A percentile compares a stretch with the other conserved stretches of the same genome.
phyloP scores from a whole-genome alignment of 2,797 vertebrate genomes.

The Onychomys leucogaster region DNA sequence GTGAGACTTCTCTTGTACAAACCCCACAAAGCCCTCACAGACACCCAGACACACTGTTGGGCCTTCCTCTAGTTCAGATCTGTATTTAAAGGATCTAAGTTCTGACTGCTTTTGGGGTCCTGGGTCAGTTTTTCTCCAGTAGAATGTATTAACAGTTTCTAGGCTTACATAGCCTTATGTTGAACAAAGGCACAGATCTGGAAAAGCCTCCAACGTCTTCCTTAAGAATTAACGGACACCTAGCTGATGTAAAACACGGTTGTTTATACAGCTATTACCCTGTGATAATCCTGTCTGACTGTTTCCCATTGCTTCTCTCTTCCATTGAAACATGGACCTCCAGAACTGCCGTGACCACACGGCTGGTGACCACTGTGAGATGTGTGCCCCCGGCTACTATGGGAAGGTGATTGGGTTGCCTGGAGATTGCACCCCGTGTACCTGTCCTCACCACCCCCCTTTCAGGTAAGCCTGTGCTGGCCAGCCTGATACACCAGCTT shows the following conservation, averaged over 20 bases:
- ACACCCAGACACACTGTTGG: background rate
- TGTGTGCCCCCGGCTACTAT: conserved; percentile 92
- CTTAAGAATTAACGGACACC: background rate
- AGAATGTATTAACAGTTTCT: background rate
- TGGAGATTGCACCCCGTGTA: conserved; percentile 93
- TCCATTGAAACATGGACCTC: conserved; percentile 24
- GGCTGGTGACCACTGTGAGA: conserved; percentile 90
- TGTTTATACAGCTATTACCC: fast-evolving
- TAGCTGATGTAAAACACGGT: fast-evolving
- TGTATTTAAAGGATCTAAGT: background rate
- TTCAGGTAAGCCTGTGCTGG: conserved; percentile 84
- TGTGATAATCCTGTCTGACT: background rate
- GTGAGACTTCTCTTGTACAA: background rate
- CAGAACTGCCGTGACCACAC: conserved; percentile 95
- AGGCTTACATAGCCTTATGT: background rate
- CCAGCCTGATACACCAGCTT: fast-evolving
- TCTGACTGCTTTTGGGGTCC: background rate
- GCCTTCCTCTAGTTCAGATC: background rate
- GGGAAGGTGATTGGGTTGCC: conserved; percentile 91
- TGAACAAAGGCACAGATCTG: background rate
- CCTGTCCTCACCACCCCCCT: conserved; percentile 92
- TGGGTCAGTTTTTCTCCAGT: background rate
- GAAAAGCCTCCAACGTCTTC: background rate
- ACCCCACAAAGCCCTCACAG: background rate
- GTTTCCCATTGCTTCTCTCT: background rate